phyloP scores from a whole-genome alignment of 2,113 vertebrate species.

The Pterocles orientalis region DNA sequence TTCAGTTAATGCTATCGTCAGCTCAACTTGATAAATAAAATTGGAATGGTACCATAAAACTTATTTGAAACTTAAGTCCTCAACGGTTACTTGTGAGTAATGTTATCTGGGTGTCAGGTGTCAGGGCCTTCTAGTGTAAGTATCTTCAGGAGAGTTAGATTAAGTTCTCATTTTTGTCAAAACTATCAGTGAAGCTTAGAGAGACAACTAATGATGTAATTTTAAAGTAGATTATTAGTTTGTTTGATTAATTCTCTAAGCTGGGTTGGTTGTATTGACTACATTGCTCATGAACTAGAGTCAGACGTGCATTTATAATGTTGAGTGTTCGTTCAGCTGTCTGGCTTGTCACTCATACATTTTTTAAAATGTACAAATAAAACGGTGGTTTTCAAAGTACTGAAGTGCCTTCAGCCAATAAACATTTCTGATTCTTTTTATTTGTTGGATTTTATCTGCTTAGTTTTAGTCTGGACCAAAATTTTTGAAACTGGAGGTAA shows the following conservation, averaged over 20 bases:
- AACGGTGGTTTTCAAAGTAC: background rate
- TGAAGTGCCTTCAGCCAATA: background rate
- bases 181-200: background rate
- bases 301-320: background rate
- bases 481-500: background rate
- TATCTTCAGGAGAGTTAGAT: background rate
- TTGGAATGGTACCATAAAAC: background rate
- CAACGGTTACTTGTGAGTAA: background rate
- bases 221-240: background rate
- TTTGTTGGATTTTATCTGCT: background rate
- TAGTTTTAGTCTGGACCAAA: background rate
- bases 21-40: background rate
- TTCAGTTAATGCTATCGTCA: background rate
- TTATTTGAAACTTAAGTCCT: background rate
- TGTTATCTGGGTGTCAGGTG: background rate
- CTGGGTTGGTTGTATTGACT: background rate
- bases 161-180: background rate
- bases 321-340: background rate
- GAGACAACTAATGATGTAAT: background rate
- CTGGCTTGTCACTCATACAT: background rate
- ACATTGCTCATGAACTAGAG: background rate
- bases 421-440: background rate
- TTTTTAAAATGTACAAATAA: background rate
- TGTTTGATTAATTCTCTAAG: background rate
- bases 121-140: background rate